phyloP scores from a whole-genome alignment of 2,888 invertebrate genomes.

The Lucinisca nassula region DNA sequence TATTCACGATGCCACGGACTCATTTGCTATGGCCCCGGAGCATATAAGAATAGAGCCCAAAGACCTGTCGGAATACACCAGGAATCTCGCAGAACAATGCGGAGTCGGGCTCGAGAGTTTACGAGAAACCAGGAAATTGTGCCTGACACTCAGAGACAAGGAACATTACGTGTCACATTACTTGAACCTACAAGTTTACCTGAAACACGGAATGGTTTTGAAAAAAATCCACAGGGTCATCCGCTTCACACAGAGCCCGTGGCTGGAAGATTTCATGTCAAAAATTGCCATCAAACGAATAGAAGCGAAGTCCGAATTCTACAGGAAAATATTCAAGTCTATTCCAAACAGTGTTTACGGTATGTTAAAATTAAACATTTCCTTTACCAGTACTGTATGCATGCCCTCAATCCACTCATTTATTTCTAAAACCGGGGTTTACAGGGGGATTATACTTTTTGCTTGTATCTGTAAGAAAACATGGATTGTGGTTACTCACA shows the following conservation, averaged over 20 bases:
- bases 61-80: constrained; percentile 27
- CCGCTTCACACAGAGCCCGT: not conserved
- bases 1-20: constrained; percentile 3
- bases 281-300: not conserved
- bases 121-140: not conserved
- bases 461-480: no score
- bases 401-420: no score
- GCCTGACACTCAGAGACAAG: not conserved
- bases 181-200: not conserved
- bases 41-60: not conserved
- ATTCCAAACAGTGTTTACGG: not conserved
- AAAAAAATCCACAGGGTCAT: not conserved
- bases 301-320: not conserved
- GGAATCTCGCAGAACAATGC: not conserved
- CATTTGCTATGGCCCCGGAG: constrained; percentile 13
- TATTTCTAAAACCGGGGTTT: no score
- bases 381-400: no score
- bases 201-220: not conserved
- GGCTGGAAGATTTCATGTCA: not conserved
- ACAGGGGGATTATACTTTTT: no score
- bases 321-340: not conserved
- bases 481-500: no score
- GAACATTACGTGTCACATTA: not conserved
- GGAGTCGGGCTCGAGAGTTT: not conserved
- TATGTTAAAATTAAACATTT: no score